These are phyloP conservation scores for Chaetodon trifascialis DNA, from an alignment of 2,113 vertebrate genomes.

Conservation along the genomic window DNA sequence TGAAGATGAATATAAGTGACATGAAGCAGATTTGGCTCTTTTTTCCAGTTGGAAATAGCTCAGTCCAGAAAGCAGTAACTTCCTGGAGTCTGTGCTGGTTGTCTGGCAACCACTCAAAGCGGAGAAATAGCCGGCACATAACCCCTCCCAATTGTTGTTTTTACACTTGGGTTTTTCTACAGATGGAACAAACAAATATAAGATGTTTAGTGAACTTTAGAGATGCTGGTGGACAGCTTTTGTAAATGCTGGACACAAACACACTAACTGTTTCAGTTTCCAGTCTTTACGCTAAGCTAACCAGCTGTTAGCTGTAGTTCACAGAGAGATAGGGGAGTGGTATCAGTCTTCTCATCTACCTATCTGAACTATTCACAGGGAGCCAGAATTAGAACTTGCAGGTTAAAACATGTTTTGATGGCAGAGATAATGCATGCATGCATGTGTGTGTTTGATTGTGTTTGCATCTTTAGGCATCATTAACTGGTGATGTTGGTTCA, in stretches of 20 bases:
- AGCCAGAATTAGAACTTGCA: no score
- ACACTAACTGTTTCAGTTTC: no score
- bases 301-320: no score
- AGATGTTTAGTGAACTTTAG: background rate
- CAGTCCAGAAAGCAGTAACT: background rate
- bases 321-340: no score
- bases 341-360: no score
- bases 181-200: background rate
- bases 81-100: background rate
- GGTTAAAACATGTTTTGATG: background rate
- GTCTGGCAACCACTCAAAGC: no score
- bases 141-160: no score
- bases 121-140: no score
- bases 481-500: background rate
- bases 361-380: no score
- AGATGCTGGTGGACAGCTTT: background rate
- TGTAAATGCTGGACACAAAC: background rate
- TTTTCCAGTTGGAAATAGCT: background rate
- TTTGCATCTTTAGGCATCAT: background rate
- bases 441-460: background rate
- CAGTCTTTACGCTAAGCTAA: background rate
- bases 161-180: no score
- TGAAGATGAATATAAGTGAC: no score
- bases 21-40: no score
- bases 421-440: background rate